A percentile compares a stretch with the other conserved stretches of the same genome.
Evolutionary conservation across 2,797 vertebrate genomes (phyloP).

Genomic region (Onychomys torridus): DNA sequence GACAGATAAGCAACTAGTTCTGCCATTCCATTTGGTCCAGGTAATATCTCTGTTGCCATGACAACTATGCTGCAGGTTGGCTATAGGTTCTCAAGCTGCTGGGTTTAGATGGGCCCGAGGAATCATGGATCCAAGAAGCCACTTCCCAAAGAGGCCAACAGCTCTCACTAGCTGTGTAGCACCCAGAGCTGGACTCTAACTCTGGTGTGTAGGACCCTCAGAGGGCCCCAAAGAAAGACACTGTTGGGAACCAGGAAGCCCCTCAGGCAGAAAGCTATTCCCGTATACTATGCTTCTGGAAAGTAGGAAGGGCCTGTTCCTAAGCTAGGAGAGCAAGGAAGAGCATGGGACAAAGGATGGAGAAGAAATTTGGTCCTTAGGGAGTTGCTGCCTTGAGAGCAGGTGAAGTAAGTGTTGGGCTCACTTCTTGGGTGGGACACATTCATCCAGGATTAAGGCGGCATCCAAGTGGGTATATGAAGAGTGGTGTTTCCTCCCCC

Average conservation of each 20-base stretch:
- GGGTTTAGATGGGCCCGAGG: background rate
- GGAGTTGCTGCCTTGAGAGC: background rate
- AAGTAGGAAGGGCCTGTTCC: background rate
- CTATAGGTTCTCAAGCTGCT: conserved; percentile 8
- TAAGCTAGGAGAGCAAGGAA: background rate
- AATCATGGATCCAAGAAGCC: background rate
- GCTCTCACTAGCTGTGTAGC: background rate
- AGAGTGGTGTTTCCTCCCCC: background rate
- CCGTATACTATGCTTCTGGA: background rate
- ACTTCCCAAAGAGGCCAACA: background rate
- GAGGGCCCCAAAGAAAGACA: background rate
- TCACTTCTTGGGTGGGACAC: background rate
- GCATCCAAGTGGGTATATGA: no score
- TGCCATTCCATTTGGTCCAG: conserved; percentile 17
- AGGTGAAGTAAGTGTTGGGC: background rate
- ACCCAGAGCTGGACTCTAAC: background rate
- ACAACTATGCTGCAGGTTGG: conserved; percentile 47
- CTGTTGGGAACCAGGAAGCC: background rate
- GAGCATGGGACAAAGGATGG: background rate
- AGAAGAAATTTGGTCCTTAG: background rate
- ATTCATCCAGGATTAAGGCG: background rate
- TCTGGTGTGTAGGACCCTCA: background rate
- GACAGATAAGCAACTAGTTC: conserved; percentile 54
- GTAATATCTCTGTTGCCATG: conserved; percentile 58
- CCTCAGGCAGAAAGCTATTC: background rate